Base-by-base conservation (phyloP, 2,888 invertebrate species). In the Pollenia amentaria region DNA sequence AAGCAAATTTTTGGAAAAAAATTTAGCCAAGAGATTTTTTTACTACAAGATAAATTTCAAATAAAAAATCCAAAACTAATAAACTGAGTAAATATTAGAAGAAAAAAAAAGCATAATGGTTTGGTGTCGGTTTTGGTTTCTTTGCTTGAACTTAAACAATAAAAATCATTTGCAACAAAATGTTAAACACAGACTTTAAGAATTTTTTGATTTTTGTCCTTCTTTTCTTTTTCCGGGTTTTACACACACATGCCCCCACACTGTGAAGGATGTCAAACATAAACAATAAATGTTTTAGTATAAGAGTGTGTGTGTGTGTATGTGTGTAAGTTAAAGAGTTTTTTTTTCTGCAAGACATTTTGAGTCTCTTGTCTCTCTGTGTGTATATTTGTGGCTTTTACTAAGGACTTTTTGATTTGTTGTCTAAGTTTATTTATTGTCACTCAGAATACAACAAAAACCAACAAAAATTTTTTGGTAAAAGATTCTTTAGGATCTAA, bases 371-470 rank as follows among this genome's bases (percentile, higher is more conserved):
- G 57, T 40, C 16, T 77, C 38, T 67, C 38, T 67, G 62, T 81
- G 21, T 84, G 51, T 67, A n/a, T 67, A 60, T 65, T 84, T 84
- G 84, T 84, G 84, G 84, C 78, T 79, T 84, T 78, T 79, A 16
- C 73, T 87, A 87, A 87, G 80, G 87, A 87, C 87, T 87, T 87
- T 87, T 84, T 87, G 87, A 87, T 87, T 87, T 87, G 87, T 87
- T 87, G 83, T 80, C 87, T 69, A 80, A 87, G 80, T 87, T 87
- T 87, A 87, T 87, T 87, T 87, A 87, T 87, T 87, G 83, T 87
- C 87, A 87, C 87, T 87, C 87, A 80, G 77, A 80, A 67, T 18
- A 76, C 21, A 65, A 60, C 42, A 82, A 73, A 72, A 57, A 76
- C 69, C 14, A 64, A 51, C 16, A 60, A 11, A 12, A 81, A 57